phyloP scores from a whole-genome alignment of 2,113 vertebrate species.

The Morone saxatilis region DNA sequence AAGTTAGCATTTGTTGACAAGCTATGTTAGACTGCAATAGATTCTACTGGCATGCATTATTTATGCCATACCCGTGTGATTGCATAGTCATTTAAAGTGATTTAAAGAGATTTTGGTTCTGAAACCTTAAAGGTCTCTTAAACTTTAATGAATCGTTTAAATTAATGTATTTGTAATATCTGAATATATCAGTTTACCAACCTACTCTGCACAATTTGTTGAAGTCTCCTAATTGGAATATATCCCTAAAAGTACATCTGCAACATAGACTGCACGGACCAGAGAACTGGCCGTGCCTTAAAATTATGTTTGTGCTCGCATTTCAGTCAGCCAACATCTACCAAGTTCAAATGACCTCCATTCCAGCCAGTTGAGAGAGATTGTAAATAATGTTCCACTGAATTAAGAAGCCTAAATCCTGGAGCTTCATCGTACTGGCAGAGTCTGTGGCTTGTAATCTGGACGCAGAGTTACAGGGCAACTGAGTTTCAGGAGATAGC shows the following conservation, averaged over 20 bases:
- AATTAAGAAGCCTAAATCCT: constrained; percentile 71
- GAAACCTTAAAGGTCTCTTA: background rate
- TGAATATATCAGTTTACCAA: background rate
- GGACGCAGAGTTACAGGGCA: constrained; percentile 36
- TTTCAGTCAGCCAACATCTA: constrained; percentile 37
- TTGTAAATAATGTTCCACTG: constrained; percentile 62
- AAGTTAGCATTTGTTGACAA: constrained; percentile 2
- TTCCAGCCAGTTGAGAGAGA: constrained; percentile 33
- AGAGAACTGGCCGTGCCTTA: background rate
- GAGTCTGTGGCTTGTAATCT: constrained; percentile 62
- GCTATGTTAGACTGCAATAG: constrained; percentile 1
- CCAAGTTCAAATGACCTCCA: constrained; percentile 47
- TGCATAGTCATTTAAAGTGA: constrained; percentile 24
- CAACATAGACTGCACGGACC: background rate
- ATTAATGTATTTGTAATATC: background rate
- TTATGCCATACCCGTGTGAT: background rate
- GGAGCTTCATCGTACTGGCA: constrained; percentile 58
- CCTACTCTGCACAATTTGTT: background rate
- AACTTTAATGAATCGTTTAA: constrained; percentile 5
- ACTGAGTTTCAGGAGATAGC: constrained; percentile 42
- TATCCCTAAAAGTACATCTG: background rate
- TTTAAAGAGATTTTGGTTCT: constrained; percentile 4
- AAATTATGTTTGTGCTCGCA: background rate
- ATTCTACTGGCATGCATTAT: background rate
- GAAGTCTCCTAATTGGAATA: background rate